Evolutionary conservation across 92 coral and sea anemone species (phyloP).

Genomic region (Pocillopora grandis): DNA sequence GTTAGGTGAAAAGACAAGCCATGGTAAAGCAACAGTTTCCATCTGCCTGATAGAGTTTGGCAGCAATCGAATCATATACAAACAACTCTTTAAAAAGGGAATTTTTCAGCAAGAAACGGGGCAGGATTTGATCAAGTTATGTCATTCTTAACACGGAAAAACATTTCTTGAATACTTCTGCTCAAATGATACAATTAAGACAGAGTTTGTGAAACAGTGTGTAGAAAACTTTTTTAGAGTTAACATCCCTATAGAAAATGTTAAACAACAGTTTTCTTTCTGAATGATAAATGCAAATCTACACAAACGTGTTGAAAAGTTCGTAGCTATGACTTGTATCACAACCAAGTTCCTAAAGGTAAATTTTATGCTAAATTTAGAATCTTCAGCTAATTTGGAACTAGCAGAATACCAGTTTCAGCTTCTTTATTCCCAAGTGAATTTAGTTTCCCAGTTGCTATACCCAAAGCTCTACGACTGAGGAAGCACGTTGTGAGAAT

Average conservation of each 20-base stretch:
- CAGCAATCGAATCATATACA: no score
- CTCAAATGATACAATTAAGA: neutral
- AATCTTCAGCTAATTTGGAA: neutral
- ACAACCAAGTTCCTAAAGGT: neutral
- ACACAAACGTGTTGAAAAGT: neutral
- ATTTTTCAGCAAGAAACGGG: no score
- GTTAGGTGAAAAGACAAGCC: no score
- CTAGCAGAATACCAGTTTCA: neutral
- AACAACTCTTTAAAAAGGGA: no score
- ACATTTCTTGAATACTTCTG: neutral
- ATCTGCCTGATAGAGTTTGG: no score
- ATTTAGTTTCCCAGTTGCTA: neutral
- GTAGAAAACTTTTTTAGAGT: neutral
- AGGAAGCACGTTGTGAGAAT: neutral
- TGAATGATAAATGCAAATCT: neutral
- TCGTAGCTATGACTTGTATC: neutral
- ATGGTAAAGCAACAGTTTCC: no score
- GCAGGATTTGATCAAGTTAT: no score
- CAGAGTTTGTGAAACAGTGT: neutral
- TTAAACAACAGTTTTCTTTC: neutral
- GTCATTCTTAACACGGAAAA: no score
- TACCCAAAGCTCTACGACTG: neutral
- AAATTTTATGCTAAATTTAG: no score
- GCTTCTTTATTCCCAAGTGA: neutral
- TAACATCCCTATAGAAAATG: neutral